Evolutionary conservation across 2,888 invertebrate genomes (phyloP), one percentile per base, ranked within the genome.

Genomic region (Lathronympha strigana): DNA sequence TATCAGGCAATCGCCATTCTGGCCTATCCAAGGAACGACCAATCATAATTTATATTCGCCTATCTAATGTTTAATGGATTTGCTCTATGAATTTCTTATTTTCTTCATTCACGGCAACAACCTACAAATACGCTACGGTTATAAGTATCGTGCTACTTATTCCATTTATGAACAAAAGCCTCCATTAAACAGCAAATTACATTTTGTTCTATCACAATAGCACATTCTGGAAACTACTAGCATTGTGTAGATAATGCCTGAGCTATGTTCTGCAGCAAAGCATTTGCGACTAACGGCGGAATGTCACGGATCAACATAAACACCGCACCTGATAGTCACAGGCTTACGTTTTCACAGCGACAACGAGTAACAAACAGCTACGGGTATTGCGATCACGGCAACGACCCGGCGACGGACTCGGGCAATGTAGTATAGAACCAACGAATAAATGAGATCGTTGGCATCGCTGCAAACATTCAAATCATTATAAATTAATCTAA

Each of bases 1-100:
- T 84, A 88, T 88, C 86, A 87, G 77, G 76, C 80, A 76, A 79
- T 83, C 81, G 79, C 81, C 81, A 84, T 84, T 84, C 83, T 82
- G 71, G 80, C 82, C 79, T 80, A 81, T 83, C 83, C 81, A 79
- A 81, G 76, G 72, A 82, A 82, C 81, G 81, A 83, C 83, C 83
- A 78, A 85, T 87, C 83, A 84, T 86, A 85, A 86, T 85, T 86
- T 84, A 84, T 82, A 80, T 47, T 61, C 51, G 63, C 76, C 78
- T 77, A 77, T 77, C 73, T 74, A 80, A 81, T 81, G 80, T 73
- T 82, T 78, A 78, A 82, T 84, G 84, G 86, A 9, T 73, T 82
- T 79, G 13, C 23, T 13, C n/a, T 78, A 82, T 86, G 83, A 85
- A 86, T 86, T 75, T 79, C 82, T 84, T 82, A 82, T 82, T 72